These are phyloP conservation scores for Yponomeuta cagnagella DNA, from an alignment of 2,888 invertebrate species.

Conservation along the genomic window DNA sequence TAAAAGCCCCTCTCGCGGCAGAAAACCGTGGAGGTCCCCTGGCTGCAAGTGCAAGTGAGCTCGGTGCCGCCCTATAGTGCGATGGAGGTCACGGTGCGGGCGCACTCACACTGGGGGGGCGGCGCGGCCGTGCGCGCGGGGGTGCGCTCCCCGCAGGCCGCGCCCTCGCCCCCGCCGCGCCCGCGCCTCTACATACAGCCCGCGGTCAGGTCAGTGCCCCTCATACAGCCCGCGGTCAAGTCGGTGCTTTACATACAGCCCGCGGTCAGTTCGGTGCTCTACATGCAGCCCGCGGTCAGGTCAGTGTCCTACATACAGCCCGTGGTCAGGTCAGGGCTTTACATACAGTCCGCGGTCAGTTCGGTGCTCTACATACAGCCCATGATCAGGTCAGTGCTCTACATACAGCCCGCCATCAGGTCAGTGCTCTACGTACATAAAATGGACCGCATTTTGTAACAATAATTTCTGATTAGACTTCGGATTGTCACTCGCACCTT, in stretches of 20 bases:
- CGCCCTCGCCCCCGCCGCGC: slow-evolving; percentile 39
- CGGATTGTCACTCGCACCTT: neutral
- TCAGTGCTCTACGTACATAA: slow-evolving; percentile 78
- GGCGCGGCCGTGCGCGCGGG: slow-evolving; percentile 85
- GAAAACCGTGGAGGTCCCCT: slow-evolving; percentile 71
- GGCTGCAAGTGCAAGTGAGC: slow-evolving; percentile 59
- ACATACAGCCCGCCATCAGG: neutral
- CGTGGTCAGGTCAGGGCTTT: slow-evolving; percentile 24
- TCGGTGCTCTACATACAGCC: slow-evolving; percentile 77
- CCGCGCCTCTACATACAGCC: slow-evolving; percentile 81
- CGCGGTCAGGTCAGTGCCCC: slow-evolving; percentile 24
- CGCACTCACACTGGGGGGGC: slow-evolving; percentile 90
- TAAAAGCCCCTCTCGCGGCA: slow-evolving; percentile 27
- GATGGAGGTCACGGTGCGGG: slow-evolving; percentile 83
- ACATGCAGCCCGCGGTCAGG: slow-evolving; percentile 31
- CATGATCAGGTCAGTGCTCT: slow-evolving; percentile 24
- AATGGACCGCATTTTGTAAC: no score
- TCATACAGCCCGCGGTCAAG: slow-evolving; percentile 31
- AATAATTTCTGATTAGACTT: no score
- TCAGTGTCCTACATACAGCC: slow-evolving; percentile 76
- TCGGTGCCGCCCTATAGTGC: slow-evolving; percentile 80
- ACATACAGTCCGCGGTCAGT: slow-evolving; percentile 31
- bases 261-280: slow-evolving; percentile 24
- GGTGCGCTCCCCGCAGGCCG: slow-evolving; percentile 82
- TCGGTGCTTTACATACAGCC: slow-evolving; percentile 78